Percentiles rank a stretch among this genome's conserved stretches.
These are phyloP conservation scores for Ophiodon elongatus DNA, from an alignment of 2,113 vertebrate species.

Conservation along the genomic window DNA sequence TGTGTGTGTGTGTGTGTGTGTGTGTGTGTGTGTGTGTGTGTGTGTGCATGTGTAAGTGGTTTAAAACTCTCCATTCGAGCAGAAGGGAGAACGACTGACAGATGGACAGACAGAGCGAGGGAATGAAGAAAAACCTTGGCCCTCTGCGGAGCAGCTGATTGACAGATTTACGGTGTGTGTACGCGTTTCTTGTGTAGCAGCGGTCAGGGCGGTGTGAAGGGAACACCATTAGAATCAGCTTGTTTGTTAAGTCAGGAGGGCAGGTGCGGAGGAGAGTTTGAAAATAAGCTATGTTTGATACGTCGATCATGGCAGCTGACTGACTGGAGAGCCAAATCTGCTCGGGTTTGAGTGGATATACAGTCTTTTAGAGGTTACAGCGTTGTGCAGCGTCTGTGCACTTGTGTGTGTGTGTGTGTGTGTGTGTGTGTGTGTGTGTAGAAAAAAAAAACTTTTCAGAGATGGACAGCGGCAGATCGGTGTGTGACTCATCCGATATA, in stretches of 20 bases:
- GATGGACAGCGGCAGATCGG: conserved; percentile 42
- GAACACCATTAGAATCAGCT: conserved; percentile 58
- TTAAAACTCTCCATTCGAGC: conserved; percentile 47
- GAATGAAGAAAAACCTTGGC: conserved; percentile 46
- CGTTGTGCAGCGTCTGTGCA: not conserved
- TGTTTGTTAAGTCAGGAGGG: conserved; percentile 56
- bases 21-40: not conserved
- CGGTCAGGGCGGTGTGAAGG: conserved; percentile 54
- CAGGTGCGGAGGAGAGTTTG: conserved; percentile 39
- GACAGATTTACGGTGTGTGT: conserved; percentile 63
- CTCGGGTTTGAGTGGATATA: conserved; percentile 20
- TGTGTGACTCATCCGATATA: conserved; percentile 77
- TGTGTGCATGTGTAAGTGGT: not conserved
- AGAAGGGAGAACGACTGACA: conserved; percentile 64
- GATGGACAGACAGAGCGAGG: conserved; percentile 55
- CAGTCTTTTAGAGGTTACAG: conserved; percentile 4
- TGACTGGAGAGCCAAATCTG: conserved; percentile 1
- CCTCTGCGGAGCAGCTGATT: conserved; percentile 60
- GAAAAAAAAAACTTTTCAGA: conserved; percentile 34
- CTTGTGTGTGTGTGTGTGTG: not conserved
- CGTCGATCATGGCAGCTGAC: conserved; percentile 43
- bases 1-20: not conserved
- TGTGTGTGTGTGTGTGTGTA: too few species aligned
- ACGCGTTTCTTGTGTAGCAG: conserved; percentile 38
- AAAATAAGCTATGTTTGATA: conserved; percentile 42